Percentiles rank a stretch among this genome's conserved stretches.
These are phyloP conservation scores for Neosilurus mollespiculum DNA, from an alignment of 2,797 vertebrate species.

Conservation along the genomic window DNA sequence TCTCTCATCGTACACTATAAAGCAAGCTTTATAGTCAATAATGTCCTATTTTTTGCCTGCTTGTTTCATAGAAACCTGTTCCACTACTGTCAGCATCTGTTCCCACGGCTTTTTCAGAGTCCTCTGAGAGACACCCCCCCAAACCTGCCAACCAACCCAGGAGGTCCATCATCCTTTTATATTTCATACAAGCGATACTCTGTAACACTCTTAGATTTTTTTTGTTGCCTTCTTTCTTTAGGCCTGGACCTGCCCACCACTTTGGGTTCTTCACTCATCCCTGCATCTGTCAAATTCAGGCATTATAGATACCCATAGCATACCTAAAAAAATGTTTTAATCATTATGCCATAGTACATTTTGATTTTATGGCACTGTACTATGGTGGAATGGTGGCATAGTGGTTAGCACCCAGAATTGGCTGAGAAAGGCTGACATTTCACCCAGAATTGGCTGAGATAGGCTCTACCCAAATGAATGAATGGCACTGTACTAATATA, in stretches of 20 bases:
- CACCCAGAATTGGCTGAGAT: no score
- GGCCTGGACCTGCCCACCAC: no score
- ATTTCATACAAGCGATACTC: not conserved
- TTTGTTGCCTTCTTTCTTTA: not conserved
- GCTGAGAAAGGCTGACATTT: no score
- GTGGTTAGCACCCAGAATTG: no score
- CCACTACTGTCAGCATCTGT: not conserved
- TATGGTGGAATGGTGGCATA: not conserved
- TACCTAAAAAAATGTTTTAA: not conserved
- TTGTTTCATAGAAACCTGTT: not conserved
- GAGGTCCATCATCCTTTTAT: not conserved
- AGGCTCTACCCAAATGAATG: no score
- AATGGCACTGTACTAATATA: not conserved
- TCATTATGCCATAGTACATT: not conserved
- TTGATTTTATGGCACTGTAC: not conserved
- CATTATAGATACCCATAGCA: not conserved
- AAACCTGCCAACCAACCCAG: not conserved
- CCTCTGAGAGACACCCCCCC: not conserved
- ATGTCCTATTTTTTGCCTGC: not conserved
- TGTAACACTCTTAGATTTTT: not conserved
- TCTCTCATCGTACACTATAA: not conserved
- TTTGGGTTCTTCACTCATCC: not conserved
- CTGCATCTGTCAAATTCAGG: not conserved
- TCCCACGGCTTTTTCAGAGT: not conserved
- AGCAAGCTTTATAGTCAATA: no score